Percentiles rank a stretch among this genome's conserved stretches.
Evolutionary conservation across 2,797 vertebrate species (phyloP).

Genomic region (Acanthurus tractus): DNA sequence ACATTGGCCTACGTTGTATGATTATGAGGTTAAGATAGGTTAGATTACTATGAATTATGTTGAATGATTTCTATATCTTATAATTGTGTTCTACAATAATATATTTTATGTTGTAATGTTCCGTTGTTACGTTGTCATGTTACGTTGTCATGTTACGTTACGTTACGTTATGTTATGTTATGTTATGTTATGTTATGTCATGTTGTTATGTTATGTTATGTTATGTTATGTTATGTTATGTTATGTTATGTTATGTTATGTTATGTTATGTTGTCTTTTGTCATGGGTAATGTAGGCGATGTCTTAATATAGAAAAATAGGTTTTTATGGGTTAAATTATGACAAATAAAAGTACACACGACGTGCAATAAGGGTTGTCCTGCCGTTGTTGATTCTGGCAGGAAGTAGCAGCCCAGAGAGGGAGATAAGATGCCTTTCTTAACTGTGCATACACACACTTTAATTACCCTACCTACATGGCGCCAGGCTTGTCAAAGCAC

Average conservation of each 20-base stretch:
- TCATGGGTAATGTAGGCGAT: background rate
- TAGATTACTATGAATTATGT: too few relatives aligned
- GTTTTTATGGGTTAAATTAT: background rate
- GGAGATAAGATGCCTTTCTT: conserved; percentile 69
- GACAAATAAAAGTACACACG: background rate
- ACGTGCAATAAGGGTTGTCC: conserved; percentile 2
- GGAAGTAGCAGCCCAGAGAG: conserved; percentile 24
- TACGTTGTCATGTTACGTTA: background rate
- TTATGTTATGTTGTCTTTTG: too few relatives aligned
- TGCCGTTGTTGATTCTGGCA: conserved; percentile 25
- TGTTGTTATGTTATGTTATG: too few relatives aligned
- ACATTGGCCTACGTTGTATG: too few relatives aligned
- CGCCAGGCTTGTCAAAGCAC: conserved; percentile 70
- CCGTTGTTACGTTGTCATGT: too few relatives aligned
- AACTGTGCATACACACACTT: conserved; percentile 62
- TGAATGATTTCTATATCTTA: too few relatives aligned
- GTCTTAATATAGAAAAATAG: background rate
- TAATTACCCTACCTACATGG: conserved; percentile 75
- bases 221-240: background rate
- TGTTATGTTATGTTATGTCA: too few relatives aligned
- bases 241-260: background rate
- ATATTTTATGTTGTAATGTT: too few relatives aligned
- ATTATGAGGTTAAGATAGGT: too few relatives aligned
- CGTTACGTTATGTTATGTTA: background rate
- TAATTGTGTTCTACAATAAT: too few relatives aligned